phyloP scores from a whole-genome alignment of 2,797 vertebrate species.

The Ceryle rudis region DNA sequence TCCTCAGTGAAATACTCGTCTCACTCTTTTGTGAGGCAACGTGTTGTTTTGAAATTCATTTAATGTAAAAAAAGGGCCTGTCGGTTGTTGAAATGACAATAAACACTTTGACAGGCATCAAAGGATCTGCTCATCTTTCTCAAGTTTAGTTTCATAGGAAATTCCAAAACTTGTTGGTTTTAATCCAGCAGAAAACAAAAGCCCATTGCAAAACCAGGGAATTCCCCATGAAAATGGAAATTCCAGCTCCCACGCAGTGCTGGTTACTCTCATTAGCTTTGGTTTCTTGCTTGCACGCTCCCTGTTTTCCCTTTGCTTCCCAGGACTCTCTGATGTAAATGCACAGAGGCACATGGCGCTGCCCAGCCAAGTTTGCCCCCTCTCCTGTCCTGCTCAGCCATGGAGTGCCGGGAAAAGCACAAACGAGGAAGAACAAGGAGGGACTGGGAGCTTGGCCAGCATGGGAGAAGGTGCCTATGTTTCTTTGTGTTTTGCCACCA shows the following conservation, averaged over 20 bases:
- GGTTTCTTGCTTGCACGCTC: neutral
- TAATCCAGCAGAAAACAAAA: slow-evolving; percentile 14
- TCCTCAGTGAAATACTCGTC: neutral
- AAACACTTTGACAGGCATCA: neutral
- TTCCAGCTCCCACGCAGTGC: neutral
- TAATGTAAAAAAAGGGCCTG: neutral
- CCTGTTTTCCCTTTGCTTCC: neutral
- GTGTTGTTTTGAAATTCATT: neutral
- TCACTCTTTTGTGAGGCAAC: neutral
- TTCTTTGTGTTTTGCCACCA: neutral
- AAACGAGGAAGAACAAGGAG: neutral
- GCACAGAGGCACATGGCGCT: rapidly evolving
- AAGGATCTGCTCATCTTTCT: neutral
- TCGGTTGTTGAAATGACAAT: slow-evolving; percentile 6
- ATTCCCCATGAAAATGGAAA: slow-evolving; percentile 12
- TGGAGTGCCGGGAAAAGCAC: neutral
- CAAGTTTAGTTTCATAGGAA: neutral
- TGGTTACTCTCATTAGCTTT: neutral
- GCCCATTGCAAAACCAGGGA: neutral
- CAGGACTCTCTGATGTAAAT: rapidly evolving
- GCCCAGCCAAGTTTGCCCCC: neutral
- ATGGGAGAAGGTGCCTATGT: rapidly evolving
- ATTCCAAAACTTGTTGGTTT: slow-evolving; percentile 16
- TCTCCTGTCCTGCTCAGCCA: neutral
- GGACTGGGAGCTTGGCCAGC: neutral